These are phyloP conservation scores for Cichladusa arquata DNA, from an alignment of 2,113 vertebrate species.

Conservation along the genomic window DNA sequence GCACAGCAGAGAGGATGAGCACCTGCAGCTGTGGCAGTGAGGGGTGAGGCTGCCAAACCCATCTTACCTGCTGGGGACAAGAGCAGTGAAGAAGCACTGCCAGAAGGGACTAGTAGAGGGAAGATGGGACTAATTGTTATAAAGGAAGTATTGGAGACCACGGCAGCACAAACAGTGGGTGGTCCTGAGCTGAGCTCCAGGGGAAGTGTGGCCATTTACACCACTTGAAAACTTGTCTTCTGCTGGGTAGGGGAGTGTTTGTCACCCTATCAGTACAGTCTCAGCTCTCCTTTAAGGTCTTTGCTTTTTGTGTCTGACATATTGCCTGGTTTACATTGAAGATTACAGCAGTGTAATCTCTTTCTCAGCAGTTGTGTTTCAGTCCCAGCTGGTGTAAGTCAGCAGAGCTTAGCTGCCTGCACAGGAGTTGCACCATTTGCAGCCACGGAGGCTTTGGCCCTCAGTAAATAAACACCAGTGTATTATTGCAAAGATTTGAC, in stretches of 20 bases:
- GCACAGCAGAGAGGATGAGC: background rate
- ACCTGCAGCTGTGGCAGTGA: fast-evolving
- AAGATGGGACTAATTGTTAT: background rate
- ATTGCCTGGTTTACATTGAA: background rate
- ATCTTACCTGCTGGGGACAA: background rate
- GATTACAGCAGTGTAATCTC: background rate
- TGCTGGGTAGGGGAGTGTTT: background rate
- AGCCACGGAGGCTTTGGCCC: background rate
- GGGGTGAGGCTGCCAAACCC: background rate
- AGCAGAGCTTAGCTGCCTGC: background rate
- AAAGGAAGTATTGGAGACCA: background rate
- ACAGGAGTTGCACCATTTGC: background rate
- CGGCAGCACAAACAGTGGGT: background rate
- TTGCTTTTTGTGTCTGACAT: background rate
- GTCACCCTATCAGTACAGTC: background rate
- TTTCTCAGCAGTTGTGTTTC: background rate
- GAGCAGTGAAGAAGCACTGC: fast-evolving
- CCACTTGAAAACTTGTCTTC: background rate
- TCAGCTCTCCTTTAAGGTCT: background rate
- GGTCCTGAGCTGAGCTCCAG: background rate
- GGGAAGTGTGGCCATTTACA: background rate
- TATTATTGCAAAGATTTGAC: background rate
- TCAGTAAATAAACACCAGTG: background rate
- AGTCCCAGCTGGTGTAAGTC: background rate
- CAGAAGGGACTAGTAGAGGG: background rate